phyloP scores from a whole-genome alignment of 2,113 vertebrate species.

The Bungarus multicinctus region DNA sequence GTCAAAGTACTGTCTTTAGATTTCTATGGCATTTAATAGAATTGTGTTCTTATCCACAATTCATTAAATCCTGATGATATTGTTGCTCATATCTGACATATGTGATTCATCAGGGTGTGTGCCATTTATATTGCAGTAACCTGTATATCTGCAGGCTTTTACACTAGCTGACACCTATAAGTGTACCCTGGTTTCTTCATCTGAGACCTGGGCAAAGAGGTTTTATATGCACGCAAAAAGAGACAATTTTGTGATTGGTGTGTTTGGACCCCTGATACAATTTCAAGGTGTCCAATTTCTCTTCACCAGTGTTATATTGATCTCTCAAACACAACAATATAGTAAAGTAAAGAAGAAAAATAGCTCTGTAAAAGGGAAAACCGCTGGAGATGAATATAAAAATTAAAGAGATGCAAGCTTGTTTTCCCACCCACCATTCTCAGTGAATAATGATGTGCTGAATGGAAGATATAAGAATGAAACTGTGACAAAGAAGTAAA shows the following conservation, averaged over 20 bases:
- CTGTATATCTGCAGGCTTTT: background rate
- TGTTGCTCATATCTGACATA: background rate
- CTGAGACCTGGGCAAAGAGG: background rate
- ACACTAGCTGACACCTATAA: background rate
- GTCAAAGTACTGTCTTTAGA: background rate
- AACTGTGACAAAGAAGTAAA: background rate
- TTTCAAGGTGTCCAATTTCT: background rate
- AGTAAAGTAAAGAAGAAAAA: background rate
- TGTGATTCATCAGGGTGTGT: background rate
- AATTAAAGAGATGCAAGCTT: slow-evolving; percentile 19
- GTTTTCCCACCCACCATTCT: background rate
- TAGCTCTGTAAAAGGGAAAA: slow-evolving; percentile 35
- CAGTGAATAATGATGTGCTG: background rate
- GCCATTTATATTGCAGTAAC: background rate
- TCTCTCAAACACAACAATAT: slow-evolving; percentile 2
- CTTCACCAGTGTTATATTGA: background rate
- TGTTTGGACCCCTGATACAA: too few relatives aligned
- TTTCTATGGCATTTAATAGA: background rate
- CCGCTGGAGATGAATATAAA: background rate
- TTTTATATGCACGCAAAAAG: background rate
- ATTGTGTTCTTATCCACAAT: background rate
- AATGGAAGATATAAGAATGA: background rate
- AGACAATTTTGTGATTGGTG: background rate
- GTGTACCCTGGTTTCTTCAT: background rate
- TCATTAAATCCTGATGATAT: background rate